phyloP scores from a whole-genome alignment of 1,140 invertebrate species.

The Drosophila kohkoa region DNA sequence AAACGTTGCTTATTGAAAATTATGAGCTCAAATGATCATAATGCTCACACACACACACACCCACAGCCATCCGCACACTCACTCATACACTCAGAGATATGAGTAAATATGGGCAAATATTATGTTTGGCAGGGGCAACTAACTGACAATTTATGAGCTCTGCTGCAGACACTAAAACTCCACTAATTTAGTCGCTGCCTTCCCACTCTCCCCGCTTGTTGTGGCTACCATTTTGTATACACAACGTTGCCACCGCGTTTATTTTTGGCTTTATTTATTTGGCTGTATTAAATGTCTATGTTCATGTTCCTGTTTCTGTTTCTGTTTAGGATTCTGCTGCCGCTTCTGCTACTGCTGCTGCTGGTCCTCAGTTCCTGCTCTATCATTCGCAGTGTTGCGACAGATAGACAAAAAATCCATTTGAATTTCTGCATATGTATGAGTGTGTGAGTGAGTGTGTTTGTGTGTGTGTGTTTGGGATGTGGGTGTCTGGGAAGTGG shows the following conservation, averaged over 20 bases:
- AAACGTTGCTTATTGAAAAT: conserved; percentile 70
- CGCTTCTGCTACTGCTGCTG: not conserved
- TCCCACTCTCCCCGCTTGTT: conserved; percentile 23
- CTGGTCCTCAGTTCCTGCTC: conserved; percentile 23
- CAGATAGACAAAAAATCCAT: conserved; percentile 39
- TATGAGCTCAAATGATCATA: conserved; percentile 53
- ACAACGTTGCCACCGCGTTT: conserved; percentile 42
- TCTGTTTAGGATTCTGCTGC: not conserved
- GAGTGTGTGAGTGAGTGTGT: not conserved
- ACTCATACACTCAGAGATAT: conserved; percentile 23
- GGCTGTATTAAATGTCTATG: conserved; percentile 73
- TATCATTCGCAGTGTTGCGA: conserved; percentile 38
- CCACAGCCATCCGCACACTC: not conserved
- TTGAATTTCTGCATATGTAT: conserved; percentile 43
- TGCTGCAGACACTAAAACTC: conserved; percentile 66
- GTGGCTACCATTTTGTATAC: conserved; percentile 50
- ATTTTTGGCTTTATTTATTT: conserved; percentile 72
- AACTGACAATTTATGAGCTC: conserved; percentile 62
- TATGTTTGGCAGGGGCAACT: not conserved
- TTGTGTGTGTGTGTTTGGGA: not conserved
- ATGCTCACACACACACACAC: conserved; percentile 17
- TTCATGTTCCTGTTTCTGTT: conserved; percentile 2
- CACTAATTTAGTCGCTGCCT: conserved; percentile 69
- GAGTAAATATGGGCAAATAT: conserved; percentile 27
- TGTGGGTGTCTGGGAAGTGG: not conserved